Conservation (phyloP, 2,113 vertebrate species). For the Chionodraco myersi region DNA sequence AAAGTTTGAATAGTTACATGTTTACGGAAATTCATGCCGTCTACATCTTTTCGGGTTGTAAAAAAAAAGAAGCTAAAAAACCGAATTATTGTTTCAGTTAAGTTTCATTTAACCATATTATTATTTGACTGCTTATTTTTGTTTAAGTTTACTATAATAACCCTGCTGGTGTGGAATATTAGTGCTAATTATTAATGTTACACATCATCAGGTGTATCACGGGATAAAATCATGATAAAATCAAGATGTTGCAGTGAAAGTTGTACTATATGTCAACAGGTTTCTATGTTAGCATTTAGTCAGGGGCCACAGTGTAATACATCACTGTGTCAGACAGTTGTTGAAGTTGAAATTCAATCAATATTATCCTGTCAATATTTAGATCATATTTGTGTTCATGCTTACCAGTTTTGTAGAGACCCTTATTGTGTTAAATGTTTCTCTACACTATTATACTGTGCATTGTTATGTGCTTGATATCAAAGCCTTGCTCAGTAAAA, state of each 20-base stretch:
- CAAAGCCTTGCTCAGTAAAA: not conserved
- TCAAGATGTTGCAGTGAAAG: slow-evolving; percentile 6
- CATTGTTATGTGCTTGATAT: not conserved
- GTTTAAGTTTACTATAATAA: too few relatives aligned
- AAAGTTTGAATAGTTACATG: too few relatives aligned
- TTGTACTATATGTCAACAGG: slow-evolving; percentile 32
- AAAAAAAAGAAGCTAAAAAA: too few relatives aligned
- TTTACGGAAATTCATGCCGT: too few relatives aligned
- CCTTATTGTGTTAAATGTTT: not conserved
- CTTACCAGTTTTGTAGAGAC: not conserved
- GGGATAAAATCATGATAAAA: too few relatives aligned
- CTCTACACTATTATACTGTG: not conserved
- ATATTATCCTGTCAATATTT: not conserved
- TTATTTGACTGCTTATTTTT: too few relatives aligned
- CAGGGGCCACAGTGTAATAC: slow-evolving; percentile 11
- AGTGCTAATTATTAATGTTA: not conserved
- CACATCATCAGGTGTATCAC: not conserved
- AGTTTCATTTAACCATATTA: too few relatives aligned
- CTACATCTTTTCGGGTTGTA: too few relatives aligned
- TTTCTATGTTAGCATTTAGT: slow-evolving; percentile 18
- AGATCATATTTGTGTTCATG: not conserved
- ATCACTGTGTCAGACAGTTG: slow-evolving; percentile 23
- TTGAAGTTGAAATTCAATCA: not conserved
- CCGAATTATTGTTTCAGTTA: too few relatives aligned
- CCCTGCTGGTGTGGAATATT: slow-evolving; percentile 5